These are phyloP conservation scores for Ooceraea biroi DNA, from an alignment of 1,140 invertebrate genomes.

Conservation along the genomic window DNA sequence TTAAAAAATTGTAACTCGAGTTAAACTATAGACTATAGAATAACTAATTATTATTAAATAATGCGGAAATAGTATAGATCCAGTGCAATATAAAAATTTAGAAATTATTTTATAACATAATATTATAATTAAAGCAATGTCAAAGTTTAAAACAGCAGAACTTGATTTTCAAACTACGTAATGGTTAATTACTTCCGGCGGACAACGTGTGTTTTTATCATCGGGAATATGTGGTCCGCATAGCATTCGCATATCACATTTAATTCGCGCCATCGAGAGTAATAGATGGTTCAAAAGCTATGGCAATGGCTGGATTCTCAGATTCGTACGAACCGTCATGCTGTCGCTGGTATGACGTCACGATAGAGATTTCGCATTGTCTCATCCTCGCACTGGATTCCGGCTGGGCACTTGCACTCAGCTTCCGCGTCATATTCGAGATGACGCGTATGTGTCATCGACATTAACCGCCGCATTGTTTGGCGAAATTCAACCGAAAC, in stretches of 20 bases:
- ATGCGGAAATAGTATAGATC: too few species aligned
- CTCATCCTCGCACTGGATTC: constrained; percentile 37
- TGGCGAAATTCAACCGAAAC: constrained; percentile 67
- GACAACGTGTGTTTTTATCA: neutral
- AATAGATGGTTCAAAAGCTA: constrained; percentile 42
- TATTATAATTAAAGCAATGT: neutral
- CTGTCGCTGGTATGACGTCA: constrained; percentile 42
- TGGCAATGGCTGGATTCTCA: neutral
- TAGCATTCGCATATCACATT: constrained; percentile 12
- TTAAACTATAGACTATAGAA: too few species aligned
- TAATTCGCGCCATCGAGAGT: neutral
- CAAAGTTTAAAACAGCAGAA: neutral
- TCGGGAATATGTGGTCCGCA: neutral
- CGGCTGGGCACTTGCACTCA: constrained; percentile 33
- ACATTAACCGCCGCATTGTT: constrained; percentile 75
- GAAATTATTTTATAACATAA: too few species aligned
- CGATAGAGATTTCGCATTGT: constrained; percentile 71
- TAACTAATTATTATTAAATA: too few species aligned
- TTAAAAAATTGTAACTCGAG: too few species aligned
- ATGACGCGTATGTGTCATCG: constrained; percentile 73
- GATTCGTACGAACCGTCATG: constrained; percentile 16
- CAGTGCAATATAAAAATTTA: too few species aligned
- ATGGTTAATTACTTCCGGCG: neutral
- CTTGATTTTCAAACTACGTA: neutral
- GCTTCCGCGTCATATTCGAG: constrained; percentile 62